A percentile compares a stretch with the other conserved stretches of the same genome.
Evolutionary conservation across 2,888 invertebrate species (phyloP).

Genomic region (Willowsia nigromaculata): DNA sequence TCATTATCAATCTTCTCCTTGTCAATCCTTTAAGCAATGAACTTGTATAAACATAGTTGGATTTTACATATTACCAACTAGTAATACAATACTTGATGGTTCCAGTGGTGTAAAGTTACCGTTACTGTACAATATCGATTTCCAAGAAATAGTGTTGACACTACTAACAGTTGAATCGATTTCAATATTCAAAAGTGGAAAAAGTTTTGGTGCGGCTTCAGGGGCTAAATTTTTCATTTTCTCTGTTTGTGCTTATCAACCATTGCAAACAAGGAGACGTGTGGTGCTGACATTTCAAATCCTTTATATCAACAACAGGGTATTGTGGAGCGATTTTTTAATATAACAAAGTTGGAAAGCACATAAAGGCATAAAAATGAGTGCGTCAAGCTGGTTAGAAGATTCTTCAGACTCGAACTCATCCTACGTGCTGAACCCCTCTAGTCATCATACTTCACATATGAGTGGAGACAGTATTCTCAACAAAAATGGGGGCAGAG

Average conservation of each 20-base stretch:
- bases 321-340: neutral
- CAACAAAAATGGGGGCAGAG: neutral
- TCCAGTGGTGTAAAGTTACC: too few relatives aligned
- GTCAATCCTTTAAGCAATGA: too few relatives aligned
- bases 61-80: too few relatives aligned
- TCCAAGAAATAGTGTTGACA: too few relatives aligned
- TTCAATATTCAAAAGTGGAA: neutral
- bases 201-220: neutral
- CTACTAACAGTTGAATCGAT: neutral
- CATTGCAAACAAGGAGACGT: too few relatives aligned
- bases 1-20: too few relatives aligned
- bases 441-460: neutral
- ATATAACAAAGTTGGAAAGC: neutral
- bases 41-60: too few relatives aligned
- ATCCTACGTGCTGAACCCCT: constrained; percentile 40
- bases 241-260: neutral
- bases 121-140: too few relatives aligned
- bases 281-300: neutral
- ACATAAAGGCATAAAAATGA: constrained; percentile 12
- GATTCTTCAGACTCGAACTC: constrained; percentile 46
- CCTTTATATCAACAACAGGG: neutral
- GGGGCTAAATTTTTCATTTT: neutral
- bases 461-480: neutral
- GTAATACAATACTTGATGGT: too few relatives aligned
- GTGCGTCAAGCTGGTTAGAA: constrained; percentile 49